A percentile compares a stretch with the other conserved stretches of the same genome.
Conservation (phyloP, 1,140 invertebrate species). For the Hylyphantes graminicola region DNA sequence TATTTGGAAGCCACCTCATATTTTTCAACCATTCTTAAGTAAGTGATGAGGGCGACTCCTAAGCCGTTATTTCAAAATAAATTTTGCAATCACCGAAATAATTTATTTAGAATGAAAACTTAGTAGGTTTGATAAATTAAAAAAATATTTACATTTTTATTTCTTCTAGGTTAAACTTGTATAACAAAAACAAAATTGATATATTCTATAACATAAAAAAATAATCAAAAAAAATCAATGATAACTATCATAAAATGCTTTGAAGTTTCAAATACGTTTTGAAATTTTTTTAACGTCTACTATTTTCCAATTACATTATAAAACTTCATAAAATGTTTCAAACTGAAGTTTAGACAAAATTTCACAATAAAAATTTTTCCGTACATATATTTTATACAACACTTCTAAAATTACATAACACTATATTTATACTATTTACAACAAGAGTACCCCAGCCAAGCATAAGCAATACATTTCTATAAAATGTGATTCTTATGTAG, state of each 20-base stretch:
- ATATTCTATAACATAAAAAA: not conserved
- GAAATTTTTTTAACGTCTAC: not conserved
- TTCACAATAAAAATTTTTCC: conserved; percentile 12
- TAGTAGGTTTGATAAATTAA: too few relatives aligned
- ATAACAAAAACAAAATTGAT: not conserved
- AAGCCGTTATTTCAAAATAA: too few relatives aligned
- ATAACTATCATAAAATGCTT: not conserved
- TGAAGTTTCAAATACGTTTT: not conserved
- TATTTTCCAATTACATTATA: not conserved
- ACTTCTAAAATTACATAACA: conserved; percentile 46
- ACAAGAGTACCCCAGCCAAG: conserved; percentile 2
- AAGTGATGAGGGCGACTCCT: too few relatives aligned
- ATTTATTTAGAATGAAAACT: too few relatives aligned
- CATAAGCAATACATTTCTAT: conserved; percentile 48
- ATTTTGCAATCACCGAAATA: too few relatives aligned
- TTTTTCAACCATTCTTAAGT: too few relatives aligned
- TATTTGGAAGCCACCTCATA: too few relatives aligned
- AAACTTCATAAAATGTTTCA: not conserved
- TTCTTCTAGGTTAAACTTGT: not conserved
- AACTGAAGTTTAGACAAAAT: conserved; percentile 1
- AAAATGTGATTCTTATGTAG: conserved; percentile 12
- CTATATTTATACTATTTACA: conserved; percentile 53
- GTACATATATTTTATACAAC: conserved; percentile 37
- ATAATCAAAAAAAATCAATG: not conserved
- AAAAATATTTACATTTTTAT: too few relatives aligned